Evolutionary conservation across 2,797 vertebrate species (phyloP).

Genomic region (Hemitrygon akajei): DNA sequence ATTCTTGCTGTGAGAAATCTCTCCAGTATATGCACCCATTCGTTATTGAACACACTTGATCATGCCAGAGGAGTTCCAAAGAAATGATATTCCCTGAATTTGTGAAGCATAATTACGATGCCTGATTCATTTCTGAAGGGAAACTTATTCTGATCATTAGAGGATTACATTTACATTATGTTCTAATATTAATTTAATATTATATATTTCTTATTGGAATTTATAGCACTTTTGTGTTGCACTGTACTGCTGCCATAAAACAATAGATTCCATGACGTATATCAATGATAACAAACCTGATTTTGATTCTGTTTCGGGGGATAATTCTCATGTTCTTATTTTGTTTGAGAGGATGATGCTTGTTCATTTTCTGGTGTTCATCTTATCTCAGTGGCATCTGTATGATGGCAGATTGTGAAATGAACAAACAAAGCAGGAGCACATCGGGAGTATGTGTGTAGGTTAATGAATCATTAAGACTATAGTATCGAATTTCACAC

Average conservation of each 20-base stretch:
- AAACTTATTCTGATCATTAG: background rate
- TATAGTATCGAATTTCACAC: slow-evolving; percentile 16
- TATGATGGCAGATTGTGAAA: slow-evolving; percentile 1
- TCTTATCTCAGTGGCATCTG: background rate
- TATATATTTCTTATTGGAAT: too few species aligned
- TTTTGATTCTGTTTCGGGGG: too few species aligned
- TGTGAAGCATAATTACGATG: background rate
- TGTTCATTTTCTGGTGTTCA: background rate
- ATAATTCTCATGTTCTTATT: too few species aligned
- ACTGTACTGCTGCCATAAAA: too few species aligned
- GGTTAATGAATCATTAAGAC: slow-evolving; percentile 24
- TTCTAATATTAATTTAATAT: too few species aligned
- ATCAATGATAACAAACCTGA: too few species aligned
- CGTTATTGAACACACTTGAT: background rate
- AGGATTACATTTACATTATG: too few species aligned
- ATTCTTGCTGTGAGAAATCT: background rate
- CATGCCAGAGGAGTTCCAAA: background rate
- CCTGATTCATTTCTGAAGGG: background rate
- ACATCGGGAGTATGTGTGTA: background rate
- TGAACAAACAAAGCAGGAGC: slow-evolving; percentile 1
- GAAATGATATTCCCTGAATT: background rate
- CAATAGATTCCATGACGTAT: too few species aligned
- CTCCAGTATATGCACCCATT: background rate
- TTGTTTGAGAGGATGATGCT: background rate
- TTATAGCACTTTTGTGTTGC: too few species aligned